Base-by-base conservation (phyloP, 2,113 vertebrate genomes). In the Macrotis lagotis region DNA sequence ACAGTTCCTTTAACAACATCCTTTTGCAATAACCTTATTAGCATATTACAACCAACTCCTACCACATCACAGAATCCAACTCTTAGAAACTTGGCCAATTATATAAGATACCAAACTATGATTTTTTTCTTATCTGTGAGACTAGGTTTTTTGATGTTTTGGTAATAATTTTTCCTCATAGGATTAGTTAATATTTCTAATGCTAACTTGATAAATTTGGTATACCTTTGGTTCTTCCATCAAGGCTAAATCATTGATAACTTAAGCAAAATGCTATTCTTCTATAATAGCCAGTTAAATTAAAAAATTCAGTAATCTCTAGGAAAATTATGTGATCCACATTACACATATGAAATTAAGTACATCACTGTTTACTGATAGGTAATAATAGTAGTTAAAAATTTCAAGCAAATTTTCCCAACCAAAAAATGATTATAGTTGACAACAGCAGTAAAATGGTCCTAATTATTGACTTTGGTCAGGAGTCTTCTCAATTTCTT, bases 291-390 rank as follows among this genome's bases (percentile, higher is more conserved):
- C 51, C 55, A 31, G 51, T 59, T 52, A 26, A 9, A 90, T 26
- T 83, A 89, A 94, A 96, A 91, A 50, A 90, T 83, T 26, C 25
- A 94, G 12, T 25, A 59, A 44, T 25, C n/a, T 50, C 53, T 51
- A 3, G 8, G 24, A 53, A 53, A 94, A 1, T 44, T 8, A 6
- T 53, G 47, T 52, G 91, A 88, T 50, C 88, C 2, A 10, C n/a
- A 93, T n/a, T n/a, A n/a, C 74, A 91, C 92, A 48, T 52, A n/a
- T 55, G 44, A 93, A 94, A 51, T 49, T 5, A 48, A 96, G 47
- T 31, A 52, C 51, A 26, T 8, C 3, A 48, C 53, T 26, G n/a
- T 47, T 8, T 11, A 28, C 7, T 93, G 26, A 1, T 31, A 91
- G 83, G 91, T 91, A 50, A 48, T 31, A 51, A 24, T 48, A 19